phyloP scores from a whole-genome alignment of 2,113 vertebrate species.

The Fukomys damarensis region DNA sequence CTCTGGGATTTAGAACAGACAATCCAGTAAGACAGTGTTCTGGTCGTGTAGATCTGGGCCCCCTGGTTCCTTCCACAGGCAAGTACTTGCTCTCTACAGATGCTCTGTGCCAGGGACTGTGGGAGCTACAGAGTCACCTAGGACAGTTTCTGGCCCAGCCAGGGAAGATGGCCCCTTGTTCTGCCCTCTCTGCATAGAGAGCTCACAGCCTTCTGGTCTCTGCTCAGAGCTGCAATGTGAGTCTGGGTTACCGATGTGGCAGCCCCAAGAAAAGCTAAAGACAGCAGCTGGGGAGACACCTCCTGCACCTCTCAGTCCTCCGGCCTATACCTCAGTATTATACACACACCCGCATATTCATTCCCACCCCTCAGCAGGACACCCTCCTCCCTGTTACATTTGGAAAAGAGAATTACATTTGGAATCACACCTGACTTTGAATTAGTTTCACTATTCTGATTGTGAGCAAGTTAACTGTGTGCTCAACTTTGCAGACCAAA shows the following conservation, averaged over 20 bases:
- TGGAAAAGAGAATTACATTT: background rate
- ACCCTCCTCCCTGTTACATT: background rate
- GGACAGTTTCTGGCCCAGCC: background rate
- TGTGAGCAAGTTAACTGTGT: background rate
- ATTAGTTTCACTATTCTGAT: background rate
- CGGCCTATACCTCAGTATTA: background rate
- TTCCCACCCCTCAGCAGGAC: background rate
- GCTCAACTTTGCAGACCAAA: background rate
- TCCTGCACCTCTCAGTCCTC: background rate
- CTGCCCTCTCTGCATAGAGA: background rate
- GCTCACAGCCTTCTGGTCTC: background rate
- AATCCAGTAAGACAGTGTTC: background rate
- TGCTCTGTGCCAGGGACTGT: background rate
- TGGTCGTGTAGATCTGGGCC: background rate
- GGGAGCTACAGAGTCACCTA: background rate
- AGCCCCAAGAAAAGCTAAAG: background rate
- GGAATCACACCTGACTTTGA: background rate
- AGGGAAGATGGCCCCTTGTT: too few relatives aligned
- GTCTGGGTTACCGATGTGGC: background rate
- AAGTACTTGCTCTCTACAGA: background rate
- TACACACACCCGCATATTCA: too few relatives aligned
- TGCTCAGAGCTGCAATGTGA: background rate
- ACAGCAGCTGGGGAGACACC: background rate
- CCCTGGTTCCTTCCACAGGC: background rate
- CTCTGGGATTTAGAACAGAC: background rate